These are phyloP conservation scores for Silurus meridionalis DNA, from an alignment of 2,113 vertebrate species.

Conservation along the genomic window DNA sequence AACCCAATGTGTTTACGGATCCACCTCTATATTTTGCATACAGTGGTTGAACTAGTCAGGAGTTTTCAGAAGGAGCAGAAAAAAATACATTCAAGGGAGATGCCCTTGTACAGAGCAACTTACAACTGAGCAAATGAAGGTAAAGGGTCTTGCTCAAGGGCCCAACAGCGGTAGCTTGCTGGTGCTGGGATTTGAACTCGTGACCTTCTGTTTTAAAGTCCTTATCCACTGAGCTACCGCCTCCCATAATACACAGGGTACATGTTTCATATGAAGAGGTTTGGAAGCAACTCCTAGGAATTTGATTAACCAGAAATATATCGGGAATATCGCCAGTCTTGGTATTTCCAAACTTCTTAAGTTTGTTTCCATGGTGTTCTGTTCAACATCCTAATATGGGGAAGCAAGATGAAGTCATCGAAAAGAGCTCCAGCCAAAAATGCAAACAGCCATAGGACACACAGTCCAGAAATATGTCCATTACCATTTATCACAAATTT, in stretches of 20 bases:
- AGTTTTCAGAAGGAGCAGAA: background rate
- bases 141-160: too few relatives aligned
- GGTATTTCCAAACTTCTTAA: too few relatives aligned
- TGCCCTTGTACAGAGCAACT: too few relatives aligned
- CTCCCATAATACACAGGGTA: too few relatives aligned
- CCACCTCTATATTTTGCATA: background rate
- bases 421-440: background rate
- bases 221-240: too few relatives aligned
- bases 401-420: background rate
- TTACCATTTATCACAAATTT: conserved; percentile 8
- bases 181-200: too few relatives aligned
- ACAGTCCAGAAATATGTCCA: background rate
- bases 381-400: background rate
- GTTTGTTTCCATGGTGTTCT: background rate
- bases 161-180: too few relatives aligned
- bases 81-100: too few relatives aligned
- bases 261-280: background rate
- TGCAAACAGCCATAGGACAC: background rate
- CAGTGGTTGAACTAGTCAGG: background rate
- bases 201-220: too few relatives aligned
- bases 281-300: background rate
- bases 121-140: too few relatives aligned
- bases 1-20: background rate
- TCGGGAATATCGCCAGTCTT: background rate
- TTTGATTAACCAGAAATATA: background rate